Evolutionary conservation across 2,113 vertebrate species (phyloP).

Genomic region (Pao palembangensis): DNA sequence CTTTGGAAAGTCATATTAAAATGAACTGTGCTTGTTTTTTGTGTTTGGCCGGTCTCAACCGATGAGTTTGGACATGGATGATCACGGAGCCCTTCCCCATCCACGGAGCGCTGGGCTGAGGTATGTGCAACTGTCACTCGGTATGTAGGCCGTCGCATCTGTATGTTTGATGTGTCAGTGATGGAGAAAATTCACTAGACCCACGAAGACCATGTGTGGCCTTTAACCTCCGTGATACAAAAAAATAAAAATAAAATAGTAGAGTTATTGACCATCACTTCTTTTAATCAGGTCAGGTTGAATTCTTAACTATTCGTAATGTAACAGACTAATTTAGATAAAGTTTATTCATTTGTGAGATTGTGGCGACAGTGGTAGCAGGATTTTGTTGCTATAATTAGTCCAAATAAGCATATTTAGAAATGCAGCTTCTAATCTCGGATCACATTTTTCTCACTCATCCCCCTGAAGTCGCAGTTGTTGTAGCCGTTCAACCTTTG

Average conservation of each 20-base stretch:
- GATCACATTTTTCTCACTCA: constrained; percentile 33
- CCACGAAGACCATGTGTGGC: not conserved
- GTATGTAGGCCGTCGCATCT: constrained; percentile 8
- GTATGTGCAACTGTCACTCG: constrained; percentile 57
- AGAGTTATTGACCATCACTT: not conserved
- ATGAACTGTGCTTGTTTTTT: constrained; percentile 42
- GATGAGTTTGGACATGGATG: constrained; percentile 71
- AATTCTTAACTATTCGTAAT: too few species aligned
- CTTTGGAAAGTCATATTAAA: too few species aligned
- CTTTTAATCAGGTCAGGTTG: not conserved
- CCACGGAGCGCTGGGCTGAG: constrained; percentile 58
- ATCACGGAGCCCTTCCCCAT: constrained; percentile 59
- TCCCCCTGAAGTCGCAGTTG: constrained; percentile 52
- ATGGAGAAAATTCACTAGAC: not conserved
- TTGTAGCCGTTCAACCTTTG: constrained; percentile 68
- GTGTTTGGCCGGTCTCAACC: constrained; percentile 52
- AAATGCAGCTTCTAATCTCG: constrained; percentile 15
- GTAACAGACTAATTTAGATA: too few species aligned
- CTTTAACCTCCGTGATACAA: not conserved
- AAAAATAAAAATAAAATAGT: not conserved
- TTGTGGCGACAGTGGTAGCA: not conserved
- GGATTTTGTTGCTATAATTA: not conserved
- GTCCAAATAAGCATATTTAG: constrained; percentile 23
- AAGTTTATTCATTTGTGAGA: not conserved
- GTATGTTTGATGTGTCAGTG: not conserved